Evolutionary conservation across 2,888 invertebrate species (phyloP).

Genomic region (Euzetes globulus): DNA sequence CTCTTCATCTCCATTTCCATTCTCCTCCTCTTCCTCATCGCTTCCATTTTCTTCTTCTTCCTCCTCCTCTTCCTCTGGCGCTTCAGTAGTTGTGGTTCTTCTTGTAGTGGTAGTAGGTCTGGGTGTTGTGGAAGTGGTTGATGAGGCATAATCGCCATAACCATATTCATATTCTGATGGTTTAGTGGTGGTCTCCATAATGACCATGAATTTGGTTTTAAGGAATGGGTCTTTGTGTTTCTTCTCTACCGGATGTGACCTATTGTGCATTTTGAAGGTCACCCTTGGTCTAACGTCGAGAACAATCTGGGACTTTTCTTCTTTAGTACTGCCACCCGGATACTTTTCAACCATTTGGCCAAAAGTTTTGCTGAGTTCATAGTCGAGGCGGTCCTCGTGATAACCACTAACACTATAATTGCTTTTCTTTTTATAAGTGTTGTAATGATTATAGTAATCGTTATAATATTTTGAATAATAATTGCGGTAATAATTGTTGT

Average conservation of each 20-base stretch:
- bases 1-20: slow-evolving; percentile 1
- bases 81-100: slow-evolving; percentile 25
- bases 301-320: slow-evolving; percentile 28
- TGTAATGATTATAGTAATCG: slow-evolving; percentile 32
- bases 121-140: background rate
- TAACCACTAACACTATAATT: slow-evolving; percentile 26
- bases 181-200: slow-evolving; percentile 32
- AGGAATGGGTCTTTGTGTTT: slow-evolving; percentile 31
- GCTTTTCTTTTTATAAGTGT: slow-evolving; percentile 23
- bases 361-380: slow-evolving; percentile 28
- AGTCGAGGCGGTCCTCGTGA: slow-evolving; percentile 23
- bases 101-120: slow-evolving; percentile 23
- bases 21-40: background rate
- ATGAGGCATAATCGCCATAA: slow-evolving; percentile 7
- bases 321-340: slow-evolving; percentile 34
- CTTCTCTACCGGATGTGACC: slow-evolving; percentile 9
- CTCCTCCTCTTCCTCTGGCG: background rate
- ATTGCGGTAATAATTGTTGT: background rate
- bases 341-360: slow-evolving; percentile 21
- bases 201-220: slow-evolving; percentile 26
- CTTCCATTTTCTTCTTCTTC: background rate
- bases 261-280: slow-evolving; percentile 30
- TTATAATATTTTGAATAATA: slow-evolving; percentile 25
- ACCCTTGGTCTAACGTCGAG: slow-evolving; percentile 30
- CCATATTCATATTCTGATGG: slow-evolving; percentile 12